Percentiles rank a stretch among this genome's conserved stretches.
Conservation (phyloP, 2,888 invertebrate species). For the Boloria euphrosyne region DNA sequence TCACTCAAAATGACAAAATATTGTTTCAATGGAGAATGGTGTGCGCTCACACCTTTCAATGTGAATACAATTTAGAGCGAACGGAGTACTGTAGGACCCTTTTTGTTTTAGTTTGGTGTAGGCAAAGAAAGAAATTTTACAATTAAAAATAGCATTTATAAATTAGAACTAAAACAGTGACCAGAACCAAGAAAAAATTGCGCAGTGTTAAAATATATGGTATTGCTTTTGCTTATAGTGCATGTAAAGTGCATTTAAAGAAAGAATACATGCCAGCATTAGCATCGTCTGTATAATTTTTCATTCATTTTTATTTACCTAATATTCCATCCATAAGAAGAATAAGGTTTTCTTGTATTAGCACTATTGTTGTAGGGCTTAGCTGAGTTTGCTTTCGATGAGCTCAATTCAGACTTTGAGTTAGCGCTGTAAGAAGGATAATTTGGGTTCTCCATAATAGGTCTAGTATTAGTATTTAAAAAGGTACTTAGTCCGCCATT, state of each 20-base stretch:
- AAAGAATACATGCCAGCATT: conserved; percentile 46
- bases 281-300: conserved; percentile 48
- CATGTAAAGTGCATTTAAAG: conserved; percentile 1
- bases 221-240: neutral
- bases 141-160: conserved; percentile 14
- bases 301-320: conserved; percentile 64
- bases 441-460: conserved; percentile 73
- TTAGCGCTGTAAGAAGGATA: conserved; percentile 66
- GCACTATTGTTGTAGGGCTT: conserved; percentile 57
- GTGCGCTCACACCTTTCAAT: too few species aligned
- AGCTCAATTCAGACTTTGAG: conserved; percentile 62
- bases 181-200: conserved; percentile 4
- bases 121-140: conserved; percentile 3
- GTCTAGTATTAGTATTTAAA: conserved; percentile 74
- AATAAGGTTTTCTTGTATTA: conserved; percentile 61
- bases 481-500: conserved; percentile 60
- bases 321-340: conserved; percentile 74
- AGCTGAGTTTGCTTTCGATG: conserved; percentile 12
- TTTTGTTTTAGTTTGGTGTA: too few species aligned
- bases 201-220: neutral
- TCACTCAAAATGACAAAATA: too few species aligned
- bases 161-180: neutral
- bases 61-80: too few species aligned
- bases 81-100: too few species aligned
- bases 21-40: too few species aligned